Conservation (phyloP, 2,888 invertebrate genomes). For the Zonitis immaculata region DNA sequence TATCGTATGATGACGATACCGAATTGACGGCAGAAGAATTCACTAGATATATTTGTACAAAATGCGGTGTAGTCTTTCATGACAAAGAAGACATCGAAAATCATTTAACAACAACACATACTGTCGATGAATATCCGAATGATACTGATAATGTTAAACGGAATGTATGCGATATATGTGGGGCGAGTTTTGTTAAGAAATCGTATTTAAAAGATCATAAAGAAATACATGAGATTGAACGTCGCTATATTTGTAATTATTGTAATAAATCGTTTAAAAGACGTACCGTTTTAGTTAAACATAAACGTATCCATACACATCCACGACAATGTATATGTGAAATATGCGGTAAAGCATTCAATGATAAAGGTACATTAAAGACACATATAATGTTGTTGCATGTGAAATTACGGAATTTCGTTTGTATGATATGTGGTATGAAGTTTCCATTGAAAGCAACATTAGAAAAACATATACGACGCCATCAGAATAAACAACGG, state of each 20-base stretch:
- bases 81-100: conserved; percentile 8
- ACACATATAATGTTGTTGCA: conserved; percentile 34
- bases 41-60: conserved; percentile 1
- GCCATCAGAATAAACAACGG: conserved; percentile 28
- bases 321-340: conserved; percentile 35
- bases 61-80: conserved; percentile 10
- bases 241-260: conserved; percentile 29
- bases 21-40: conserved; percentile 2
- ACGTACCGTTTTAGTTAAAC: conserved; percentile 33
- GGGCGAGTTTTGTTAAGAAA: conserved; percentile 25
- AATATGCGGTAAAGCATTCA: conserved; percentile 35
- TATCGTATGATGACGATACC: background rate
- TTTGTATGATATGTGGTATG: conserved; percentile 32
- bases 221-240: conserved; percentile 28
- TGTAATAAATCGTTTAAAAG: conserved; percentile 35
- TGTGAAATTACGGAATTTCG: conserved; percentile 30
- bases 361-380: conserved; percentile 33
- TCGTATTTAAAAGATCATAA: conserved; percentile 27
- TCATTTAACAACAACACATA: background rate
- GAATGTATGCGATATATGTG: conserved; percentile 27
- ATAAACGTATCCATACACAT: conserved; percentile 33
- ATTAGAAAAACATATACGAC: conserved; percentile 33
- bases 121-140: conserved; percentile 11
- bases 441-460: conserved; percentile 35
- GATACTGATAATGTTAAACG: conserved; percentile 24